A percentile compares a stretch with the other conserved stretches of the same genome.
Evolutionary conservation across 2,797 vertebrate species (phyloP).

Genomic region (Myotis myotis): DNA sequence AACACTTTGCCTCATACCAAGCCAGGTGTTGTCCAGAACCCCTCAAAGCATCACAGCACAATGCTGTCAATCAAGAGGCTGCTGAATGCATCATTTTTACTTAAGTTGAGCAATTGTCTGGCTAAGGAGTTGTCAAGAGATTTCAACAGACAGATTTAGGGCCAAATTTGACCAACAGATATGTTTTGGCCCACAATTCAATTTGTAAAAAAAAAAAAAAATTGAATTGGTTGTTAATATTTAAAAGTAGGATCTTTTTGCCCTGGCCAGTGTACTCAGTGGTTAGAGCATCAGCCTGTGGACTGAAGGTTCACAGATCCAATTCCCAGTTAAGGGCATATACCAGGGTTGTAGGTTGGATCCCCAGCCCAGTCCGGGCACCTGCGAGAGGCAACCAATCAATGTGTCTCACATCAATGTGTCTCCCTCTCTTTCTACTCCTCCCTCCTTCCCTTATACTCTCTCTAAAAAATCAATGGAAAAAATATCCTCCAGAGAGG

Average conservation of each 20-base stretch:
- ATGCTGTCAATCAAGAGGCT: not conserved
- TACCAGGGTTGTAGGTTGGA: too few species aligned
- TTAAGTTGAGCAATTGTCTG: not conserved
- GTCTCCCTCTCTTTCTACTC: too few species aligned
- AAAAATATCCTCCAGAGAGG: too few species aligned
- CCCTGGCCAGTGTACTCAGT: too few species aligned
- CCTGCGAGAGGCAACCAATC: too few species aligned
- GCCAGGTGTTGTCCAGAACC: not conserved
- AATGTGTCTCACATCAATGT: too few species aligned
- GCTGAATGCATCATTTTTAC: not conserved
- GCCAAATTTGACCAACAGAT: not conserved
- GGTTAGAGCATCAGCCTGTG: too few species aligned
- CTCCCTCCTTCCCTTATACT: too few species aligned
- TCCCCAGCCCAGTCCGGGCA: too few species aligned
- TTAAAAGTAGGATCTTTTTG: constrained; percentile 37
- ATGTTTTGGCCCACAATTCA: not conserved
- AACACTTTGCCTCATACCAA: not conserved
- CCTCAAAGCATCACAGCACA: not conserved
- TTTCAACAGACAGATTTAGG: constrained; percentile 22
- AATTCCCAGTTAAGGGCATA: too few species aligned
- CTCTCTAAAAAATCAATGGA: too few species aligned
- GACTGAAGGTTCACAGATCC: too few species aligned
- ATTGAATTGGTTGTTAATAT: not conserved
- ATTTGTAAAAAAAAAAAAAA: not conserved
- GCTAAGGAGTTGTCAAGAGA: constrained; percentile 9